These are phyloP conservation scores for Nomada ruficornis DNA, from an alignment of 2,888 invertebrate species.

Conservation along the genomic window DNA sequence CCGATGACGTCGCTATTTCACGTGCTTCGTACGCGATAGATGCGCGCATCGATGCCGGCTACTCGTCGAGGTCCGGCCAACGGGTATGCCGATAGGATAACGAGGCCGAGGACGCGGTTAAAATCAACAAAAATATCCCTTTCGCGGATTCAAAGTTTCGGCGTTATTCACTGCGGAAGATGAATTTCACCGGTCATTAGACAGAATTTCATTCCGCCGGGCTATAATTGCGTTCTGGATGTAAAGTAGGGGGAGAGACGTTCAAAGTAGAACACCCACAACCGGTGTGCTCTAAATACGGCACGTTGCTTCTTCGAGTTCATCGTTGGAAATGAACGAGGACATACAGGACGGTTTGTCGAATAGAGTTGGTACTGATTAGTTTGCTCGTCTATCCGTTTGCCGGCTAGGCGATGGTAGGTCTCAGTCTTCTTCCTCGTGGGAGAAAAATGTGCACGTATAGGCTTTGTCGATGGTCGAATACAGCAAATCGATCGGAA, in stretches of 20 bases:
- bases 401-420: background rate
- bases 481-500: background rate
- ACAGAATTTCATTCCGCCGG: constrained; percentile 16
- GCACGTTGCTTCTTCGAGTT: background rate
- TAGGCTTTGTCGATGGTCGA: background rate
- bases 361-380: background rate
- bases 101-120: constrained; percentile 14
- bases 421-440: background rate
- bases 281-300: background rate
- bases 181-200: constrained; percentile 43
- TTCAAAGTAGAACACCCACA: constrained; percentile 20
- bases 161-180: constrained; percentile 27
- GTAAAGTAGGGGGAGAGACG: constrained; percentile 23
- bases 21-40: constrained; percentile 55
- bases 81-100: constrained; percentile 37
- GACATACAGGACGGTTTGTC: background rate
- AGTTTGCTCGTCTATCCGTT: background rate
- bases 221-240: constrained; percentile 31
- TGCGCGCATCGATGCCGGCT: constrained; percentile 60
- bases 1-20: constrained; percentile 77
- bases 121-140: constrained; percentile 24
- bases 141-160: constrained; percentile 25
- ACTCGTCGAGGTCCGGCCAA: constrained; percentile 40
- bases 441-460: background rate
- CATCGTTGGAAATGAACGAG: background rate